Conservation (phyloP, 1,140 invertebrate genomes). For the Hylaeus anthracinus region DNA sequence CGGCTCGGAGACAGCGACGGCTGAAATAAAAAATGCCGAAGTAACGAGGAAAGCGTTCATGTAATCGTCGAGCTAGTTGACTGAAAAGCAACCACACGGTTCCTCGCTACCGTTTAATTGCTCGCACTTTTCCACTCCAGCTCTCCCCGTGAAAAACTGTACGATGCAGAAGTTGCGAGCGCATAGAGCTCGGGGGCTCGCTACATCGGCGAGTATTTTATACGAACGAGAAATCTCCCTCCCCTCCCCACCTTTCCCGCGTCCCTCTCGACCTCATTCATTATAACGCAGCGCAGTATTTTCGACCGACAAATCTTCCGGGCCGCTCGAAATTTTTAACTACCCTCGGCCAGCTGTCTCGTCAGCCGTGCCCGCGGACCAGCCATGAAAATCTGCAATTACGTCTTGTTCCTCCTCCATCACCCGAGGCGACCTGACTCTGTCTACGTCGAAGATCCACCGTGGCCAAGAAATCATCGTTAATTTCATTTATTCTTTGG, state of each 20-base stretch:
- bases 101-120: conserved; percentile 61
- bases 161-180: conserved; percentile 15
- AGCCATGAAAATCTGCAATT: background rate
- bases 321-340: conserved; percentile 20
- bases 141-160: conserved; percentile 21
- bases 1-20: conserved; percentile 11
- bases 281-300: conserved; percentile 22
- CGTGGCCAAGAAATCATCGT: no score
- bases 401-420: no score
- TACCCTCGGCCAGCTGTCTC: no score
- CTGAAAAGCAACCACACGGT: conserved; percentile 41
- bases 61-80: conserved; percentile 56
- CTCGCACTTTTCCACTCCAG: conserved; percentile 43
- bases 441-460: no score
- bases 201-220: conserved; percentile 18
- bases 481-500: no score
- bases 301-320: conserved; percentile 21
- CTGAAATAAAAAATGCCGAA: conserved; percentile 18
- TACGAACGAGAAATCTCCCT: conserved; percentile 14
- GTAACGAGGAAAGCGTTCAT: conserved; percentile 45
- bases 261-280: background rate
- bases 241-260: background rate
- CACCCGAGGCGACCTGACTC: no score
- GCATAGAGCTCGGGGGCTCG: background rate
- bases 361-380: no score